Conservation (phyloP, 1,140 invertebrate species). For the Brachionus plicatilis region DNA sequence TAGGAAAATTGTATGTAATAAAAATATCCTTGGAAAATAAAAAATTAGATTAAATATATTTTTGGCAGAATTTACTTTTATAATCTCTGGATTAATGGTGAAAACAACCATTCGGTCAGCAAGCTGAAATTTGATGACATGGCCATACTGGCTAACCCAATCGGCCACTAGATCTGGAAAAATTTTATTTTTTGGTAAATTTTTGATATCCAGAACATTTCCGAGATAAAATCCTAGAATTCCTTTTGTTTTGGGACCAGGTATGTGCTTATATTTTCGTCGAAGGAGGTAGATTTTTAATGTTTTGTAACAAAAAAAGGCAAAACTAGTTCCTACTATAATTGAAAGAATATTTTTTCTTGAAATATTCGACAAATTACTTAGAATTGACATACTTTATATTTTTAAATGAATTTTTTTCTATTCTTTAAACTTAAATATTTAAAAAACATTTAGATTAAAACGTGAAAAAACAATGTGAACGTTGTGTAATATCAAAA, state of each 20-base stretch:
- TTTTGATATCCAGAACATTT: not conserved
- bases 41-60: not conserved
- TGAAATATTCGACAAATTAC: not conserved
- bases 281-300: not conserved
- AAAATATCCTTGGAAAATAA: not conserved
- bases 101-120: not conserved
- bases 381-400: too few relatives aligned
- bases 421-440: too few relatives aligned
- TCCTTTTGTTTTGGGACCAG: slow-evolving; percentile 25
- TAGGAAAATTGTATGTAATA: not conserved
- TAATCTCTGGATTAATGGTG: not conserved
- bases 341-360: not conserved
- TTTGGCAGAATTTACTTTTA: not conserved
- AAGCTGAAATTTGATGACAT: not conserved
- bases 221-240: slow-evolving; percentile 16
- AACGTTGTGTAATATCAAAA: too few relatives aligned
- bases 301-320: not conserved
- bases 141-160: not conserved
- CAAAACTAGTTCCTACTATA: not conserved
- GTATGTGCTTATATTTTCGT: not conserved
- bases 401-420: too few relatives aligned
- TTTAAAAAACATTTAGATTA: too few relatives aligned
- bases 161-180: not conserved
- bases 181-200: not conserved
- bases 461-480: too few relatives aligned